phyloP scores from a whole-genome alignment of 2,888 invertebrate species.

The Trachelus troglodyta region DNA sequence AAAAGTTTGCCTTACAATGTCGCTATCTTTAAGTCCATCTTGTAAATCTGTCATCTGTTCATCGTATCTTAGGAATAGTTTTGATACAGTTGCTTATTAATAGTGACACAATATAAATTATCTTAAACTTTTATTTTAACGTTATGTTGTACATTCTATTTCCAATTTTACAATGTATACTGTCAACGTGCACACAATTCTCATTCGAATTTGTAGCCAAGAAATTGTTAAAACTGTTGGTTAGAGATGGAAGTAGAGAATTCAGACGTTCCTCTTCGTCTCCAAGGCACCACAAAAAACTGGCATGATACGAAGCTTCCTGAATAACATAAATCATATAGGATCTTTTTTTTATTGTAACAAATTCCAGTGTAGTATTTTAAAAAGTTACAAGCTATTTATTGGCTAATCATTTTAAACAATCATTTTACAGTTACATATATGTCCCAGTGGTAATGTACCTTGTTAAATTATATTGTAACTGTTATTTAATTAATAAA shows the following conservation, averaged over 20 bases:
- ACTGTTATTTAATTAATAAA: background rate
- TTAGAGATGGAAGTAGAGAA: constrained; percentile 68
- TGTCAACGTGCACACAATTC: constrained; percentile 68
- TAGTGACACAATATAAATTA: background rate
- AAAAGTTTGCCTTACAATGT: constrained; percentile 47
- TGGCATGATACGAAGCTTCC: constrained; percentile 88
- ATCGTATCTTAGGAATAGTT: background rate
- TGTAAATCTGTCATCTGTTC: constrained; percentile 14
- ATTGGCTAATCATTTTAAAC: too few species aligned
- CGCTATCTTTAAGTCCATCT: constrained; percentile 48
- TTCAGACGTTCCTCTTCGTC: constrained; percentile 71
- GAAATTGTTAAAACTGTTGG: constrained; percentile 62
- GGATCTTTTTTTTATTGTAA: background rate
- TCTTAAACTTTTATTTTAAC: constrained; percentile 56
- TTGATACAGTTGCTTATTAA: background rate
- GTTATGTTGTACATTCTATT: constrained; percentile 77
- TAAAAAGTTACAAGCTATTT: background rate
- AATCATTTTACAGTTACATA: background rate
- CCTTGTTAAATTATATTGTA: background rate
- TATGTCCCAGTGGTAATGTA: background rate
- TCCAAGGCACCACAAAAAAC: constrained; percentile 83
- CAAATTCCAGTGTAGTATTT: background rate
- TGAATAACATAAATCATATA: constrained; percentile 53
- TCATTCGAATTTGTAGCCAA: constrained; percentile 61
- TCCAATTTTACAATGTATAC: constrained; percentile 78